phyloP scores from a whole-genome alignment of 2,888 invertebrate species.

The Rhingia rostrata region DNA sequence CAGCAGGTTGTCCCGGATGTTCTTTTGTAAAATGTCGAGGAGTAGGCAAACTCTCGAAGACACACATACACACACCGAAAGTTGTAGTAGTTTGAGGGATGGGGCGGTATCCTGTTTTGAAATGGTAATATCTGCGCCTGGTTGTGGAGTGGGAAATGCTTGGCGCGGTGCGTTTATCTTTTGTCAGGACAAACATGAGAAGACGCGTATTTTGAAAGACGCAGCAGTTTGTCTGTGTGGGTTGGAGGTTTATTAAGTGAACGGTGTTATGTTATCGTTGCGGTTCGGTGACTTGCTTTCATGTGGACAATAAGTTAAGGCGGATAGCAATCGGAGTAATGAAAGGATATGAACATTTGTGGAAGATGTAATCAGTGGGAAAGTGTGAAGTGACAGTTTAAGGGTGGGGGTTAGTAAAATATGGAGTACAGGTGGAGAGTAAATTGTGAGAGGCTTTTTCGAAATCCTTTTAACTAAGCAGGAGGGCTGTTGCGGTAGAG shows the following conservation, averaged over 20 bases:
- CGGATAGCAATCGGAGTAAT: constrained; percentile 27
- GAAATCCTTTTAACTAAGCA: no score
- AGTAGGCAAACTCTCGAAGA: not conserved
- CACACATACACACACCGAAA: not conserved
- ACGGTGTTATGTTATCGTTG: constrained; percentile 41
- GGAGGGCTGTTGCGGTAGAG: no score
- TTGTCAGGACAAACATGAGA: constrained; percentile 4
- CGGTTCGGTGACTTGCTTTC: constrained; percentile 49
- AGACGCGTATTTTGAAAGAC: constrained; percentile 9
- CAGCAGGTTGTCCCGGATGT: constrained; percentile 27
- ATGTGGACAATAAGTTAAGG: constrained; percentile 49
- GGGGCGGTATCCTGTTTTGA: constrained; percentile 48
- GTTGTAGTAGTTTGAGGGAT: not conserved
- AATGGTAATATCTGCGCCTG: constrained; percentile 41
- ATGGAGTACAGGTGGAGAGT: not conserved
- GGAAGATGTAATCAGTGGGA: constrained; percentile 15
- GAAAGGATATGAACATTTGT: constrained; percentile 8
- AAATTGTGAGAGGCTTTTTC: no score
- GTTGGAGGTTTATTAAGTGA: constrained; percentile 55
- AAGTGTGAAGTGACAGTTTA: not conserved
- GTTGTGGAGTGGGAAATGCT: constrained; percentile 1
- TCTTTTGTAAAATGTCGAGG: constrained; percentile 32
- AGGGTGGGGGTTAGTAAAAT: constrained; percentile 35
- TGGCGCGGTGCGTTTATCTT: constrained; percentile 12
- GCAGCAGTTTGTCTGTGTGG: constrained; percentile 37